Evolutionary conservation across 2,797 vertebrate species (phyloP).

Genomic region (Masticophis lateralis): DNA sequence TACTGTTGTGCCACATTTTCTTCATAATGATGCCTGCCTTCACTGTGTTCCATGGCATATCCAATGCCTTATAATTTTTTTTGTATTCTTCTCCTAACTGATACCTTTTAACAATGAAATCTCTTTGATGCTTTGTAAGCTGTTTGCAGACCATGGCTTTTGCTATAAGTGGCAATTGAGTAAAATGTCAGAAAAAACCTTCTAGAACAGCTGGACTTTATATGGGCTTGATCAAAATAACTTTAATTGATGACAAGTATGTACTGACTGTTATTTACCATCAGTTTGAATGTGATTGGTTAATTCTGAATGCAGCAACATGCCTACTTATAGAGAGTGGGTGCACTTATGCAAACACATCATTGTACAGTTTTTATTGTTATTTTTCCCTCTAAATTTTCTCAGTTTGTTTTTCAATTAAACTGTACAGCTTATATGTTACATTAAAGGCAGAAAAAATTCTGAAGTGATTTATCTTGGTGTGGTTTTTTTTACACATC

Average conservation of each 20-base stretch:
- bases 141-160: neutral
- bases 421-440: neutral
- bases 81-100: neutral
- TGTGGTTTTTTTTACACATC: neutral
- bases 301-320: neutral
- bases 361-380: neutral
- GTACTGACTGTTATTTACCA: neutral
- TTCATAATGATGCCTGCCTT: neutral
- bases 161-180: neutral
- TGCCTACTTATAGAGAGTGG: neutral
- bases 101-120: neutral
- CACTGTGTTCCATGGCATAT: neutral
- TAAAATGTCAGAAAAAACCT: neutral
- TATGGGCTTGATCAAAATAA: neutral
- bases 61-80: no score
- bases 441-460: neutral
- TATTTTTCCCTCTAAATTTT: neutral
- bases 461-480: neutral
- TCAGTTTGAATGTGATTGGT: neutral
- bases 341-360: neutral
- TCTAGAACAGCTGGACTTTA: neutral
- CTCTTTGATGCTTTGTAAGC: neutral
- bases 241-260: neutral
- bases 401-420: neutral
- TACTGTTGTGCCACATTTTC: neutral